Conservation (phyloP, 1,140 invertebrate genomes). For the Chelonus insularis region DNA sequence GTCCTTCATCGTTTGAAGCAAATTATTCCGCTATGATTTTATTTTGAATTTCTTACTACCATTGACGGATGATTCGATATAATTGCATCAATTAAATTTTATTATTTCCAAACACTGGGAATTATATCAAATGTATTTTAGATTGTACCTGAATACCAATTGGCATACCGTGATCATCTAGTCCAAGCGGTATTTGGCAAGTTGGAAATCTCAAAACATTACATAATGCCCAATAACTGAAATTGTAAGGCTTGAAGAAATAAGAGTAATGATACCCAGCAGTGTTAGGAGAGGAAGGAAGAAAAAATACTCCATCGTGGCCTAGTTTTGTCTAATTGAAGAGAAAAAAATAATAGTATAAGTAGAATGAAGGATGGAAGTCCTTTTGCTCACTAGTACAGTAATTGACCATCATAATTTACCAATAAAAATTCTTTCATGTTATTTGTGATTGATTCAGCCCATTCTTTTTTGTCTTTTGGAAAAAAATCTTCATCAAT, state of each 20-base stretch:
- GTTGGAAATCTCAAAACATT: conserved; percentile 84
- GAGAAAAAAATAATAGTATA: conserved; percentile 16
- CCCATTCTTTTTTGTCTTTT: conserved; percentile 66
- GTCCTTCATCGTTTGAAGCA: too few relatives aligned
- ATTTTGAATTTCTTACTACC: too few relatives aligned
- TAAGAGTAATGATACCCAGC: conserved; percentile 85
- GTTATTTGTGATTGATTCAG: conserved; percentile 62
- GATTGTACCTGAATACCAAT: conserved; percentile 55
- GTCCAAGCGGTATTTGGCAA: conserved; percentile 70
- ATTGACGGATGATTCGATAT: too few relatives aligned
- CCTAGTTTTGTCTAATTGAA: conserved; percentile 68
- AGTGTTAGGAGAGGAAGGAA: conserved; percentile 79
- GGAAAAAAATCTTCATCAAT: conserved; percentile 68
- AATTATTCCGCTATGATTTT: too few relatives aligned
- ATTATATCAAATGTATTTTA: too few relatives aligned
- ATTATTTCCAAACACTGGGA: too few relatives aligned
- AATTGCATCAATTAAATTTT: too few relatives aligned
- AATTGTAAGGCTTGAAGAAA: conserved; percentile 82
- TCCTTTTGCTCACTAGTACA: too few relatives aligned
- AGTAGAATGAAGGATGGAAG: neutral
- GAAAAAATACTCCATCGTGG: conserved; percentile 81
- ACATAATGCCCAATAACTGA: conserved; percentile 86
- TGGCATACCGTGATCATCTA: conserved; percentile 51
- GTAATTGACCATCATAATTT: too few relatives aligned
- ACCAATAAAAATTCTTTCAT: conserved; percentile 67